phyloP scores from a whole-genome alignment of 2,113 vertebrate genomes.

The zebrafish (Danio rerio) region GRCz12tu NC_133198.1:2211501-2212000 shows the following conservation, averaged over 20 bases:
- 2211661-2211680: conserved; percentile 19
- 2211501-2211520: no score
- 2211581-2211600: conserved; percentile 32
- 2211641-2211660: conserved; percentile 26
- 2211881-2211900: no score
- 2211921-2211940: no score
- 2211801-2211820: conserved; percentile 57
- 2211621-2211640: conserved; percentile 27
- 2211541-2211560: conserved; percentile 27
- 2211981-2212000: background rate
- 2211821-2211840: conserved; percentile 18
- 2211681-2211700: background rate
- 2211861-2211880: no score
- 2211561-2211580: conserved; percentile 15
- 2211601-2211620: conserved; percentile 28
- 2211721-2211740: conserved; percentile 58
- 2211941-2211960: no score
- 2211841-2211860: background rate
- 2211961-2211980: no score
- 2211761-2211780: conserved; percentile 58
- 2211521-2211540: conserved; percentile 7
- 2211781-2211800: conserved; percentile 59
- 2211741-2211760: conserved; percentile 76
- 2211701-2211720: conserved; percentile 14
- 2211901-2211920: no score